phyloP scores from a whole-genome alignment of 2,797 vertebrate species.

The Lithobates pipiens region DNA sequence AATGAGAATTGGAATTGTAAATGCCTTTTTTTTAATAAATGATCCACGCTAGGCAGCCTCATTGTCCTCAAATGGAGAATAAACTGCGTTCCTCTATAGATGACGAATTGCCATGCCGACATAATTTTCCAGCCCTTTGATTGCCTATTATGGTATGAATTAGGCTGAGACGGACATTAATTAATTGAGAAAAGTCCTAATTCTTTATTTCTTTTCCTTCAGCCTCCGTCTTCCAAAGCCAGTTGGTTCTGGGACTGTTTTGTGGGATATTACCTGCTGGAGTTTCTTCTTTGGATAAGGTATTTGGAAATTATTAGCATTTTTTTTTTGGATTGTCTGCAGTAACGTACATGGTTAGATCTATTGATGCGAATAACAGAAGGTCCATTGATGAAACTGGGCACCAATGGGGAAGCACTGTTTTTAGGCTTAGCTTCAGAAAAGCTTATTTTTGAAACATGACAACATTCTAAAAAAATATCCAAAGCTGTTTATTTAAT shows the following conservation, averaged over 20 bases:
- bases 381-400: too few relatives aligned
- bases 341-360: too few relatives aligned
- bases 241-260: constrained; percentile 77
- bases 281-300: constrained; percentile 79
- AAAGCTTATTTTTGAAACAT: too few relatives aligned
- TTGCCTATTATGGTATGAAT: neutral
- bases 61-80: constrained; percentile 12
- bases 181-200: neutral
- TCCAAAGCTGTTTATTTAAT: too few relatives aligned
- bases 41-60: neutral
- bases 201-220: constrained; percentile 12
- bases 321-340: too few relatives aligned
- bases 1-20: constrained; percentile 10
- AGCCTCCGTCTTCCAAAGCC: constrained; percentile 67
- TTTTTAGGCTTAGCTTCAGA: too few relatives aligned
- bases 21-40: constrained; percentile 20
- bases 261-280: constrained; percentile 75
- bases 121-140: neutral
- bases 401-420: too few relatives aligned
- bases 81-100: neutral
- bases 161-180: neutral
- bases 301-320: constrained; percentile 42
- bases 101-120: neutral
- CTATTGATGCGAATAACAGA: too few relatives aligned
- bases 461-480: too few relatives aligned